phyloP scores from a whole-genome alignment of 1,140 invertebrate species.

The roundworm (Caenorhabditis elegans) region DNA sequence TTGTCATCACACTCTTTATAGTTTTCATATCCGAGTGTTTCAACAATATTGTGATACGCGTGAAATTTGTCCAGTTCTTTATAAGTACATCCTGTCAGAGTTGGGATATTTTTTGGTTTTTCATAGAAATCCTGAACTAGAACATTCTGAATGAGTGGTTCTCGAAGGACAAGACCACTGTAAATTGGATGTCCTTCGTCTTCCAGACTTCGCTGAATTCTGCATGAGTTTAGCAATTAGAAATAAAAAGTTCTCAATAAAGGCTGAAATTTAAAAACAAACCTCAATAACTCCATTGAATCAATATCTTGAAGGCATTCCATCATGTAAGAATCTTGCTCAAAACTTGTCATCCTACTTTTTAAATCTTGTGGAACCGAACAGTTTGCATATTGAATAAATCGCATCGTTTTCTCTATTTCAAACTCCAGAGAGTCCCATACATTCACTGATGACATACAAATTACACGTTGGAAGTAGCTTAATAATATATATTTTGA shows the following conservation, averaged over 20 bases:
- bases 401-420: neutral
- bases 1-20: neutral
- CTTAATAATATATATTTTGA: neutral
- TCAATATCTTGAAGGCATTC: neutral
- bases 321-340: neutral
- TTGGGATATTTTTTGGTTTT: neutral
- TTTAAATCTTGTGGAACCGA: neutral
- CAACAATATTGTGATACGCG: neutral
- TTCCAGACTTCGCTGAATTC: slow-evolving; percentile 7
- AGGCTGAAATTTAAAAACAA: neutral
- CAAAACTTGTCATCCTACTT: neutral
- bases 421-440: neutral
- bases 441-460: neutral
- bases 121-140: neutral
- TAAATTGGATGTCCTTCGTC: neutral
- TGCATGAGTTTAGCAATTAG: neutral
- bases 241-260: neutral
- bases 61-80: neutral
- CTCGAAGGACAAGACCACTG: neutral
- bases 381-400: neutral
- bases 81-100: neutral
- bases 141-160: neutral
- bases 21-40: neutral
- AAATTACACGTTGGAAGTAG: neutral
- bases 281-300: neutral